phyloP scores from a whole-genome alignment of 2,113 vertebrate species.

The Neomonachus schauinslandi region DNA sequence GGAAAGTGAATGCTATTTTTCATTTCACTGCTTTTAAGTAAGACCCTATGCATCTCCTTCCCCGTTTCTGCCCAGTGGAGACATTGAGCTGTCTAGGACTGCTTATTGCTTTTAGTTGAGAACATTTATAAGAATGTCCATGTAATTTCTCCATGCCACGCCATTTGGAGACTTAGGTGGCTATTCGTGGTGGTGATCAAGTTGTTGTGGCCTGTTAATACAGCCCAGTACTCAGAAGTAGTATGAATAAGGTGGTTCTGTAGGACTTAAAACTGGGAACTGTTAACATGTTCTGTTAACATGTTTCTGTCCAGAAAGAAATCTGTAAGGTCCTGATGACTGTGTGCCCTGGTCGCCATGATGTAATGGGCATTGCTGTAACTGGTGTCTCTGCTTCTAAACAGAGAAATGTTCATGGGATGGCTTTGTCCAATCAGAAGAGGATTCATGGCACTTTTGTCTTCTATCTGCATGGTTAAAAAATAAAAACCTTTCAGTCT shows the following conservation, averaged over 20 bases:
- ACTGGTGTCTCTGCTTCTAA: not conserved
- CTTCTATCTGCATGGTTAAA: not conserved
- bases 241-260: conserved; percentile 15
- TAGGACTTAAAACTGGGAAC: not conserved
- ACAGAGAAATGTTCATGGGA: not conserved
- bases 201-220: not conserved
- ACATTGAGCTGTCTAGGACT: not conserved
- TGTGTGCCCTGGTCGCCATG: not conserved
- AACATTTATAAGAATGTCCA: not conserved
- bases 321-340: not conserved
- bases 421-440: conserved; percentile 17
- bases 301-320: not conserved
- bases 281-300: not conserved
- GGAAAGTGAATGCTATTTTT: not conserved
- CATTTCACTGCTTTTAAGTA: not conserved
- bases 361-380: not conserved
- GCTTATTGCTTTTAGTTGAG: not conserved
- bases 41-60: not conserved
- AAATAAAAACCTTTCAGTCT: conserved; percentile 45
- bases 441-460: not conserved
- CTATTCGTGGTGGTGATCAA: not conserved
- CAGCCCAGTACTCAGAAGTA: not conserved
- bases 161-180: not conserved
- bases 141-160: not conserved
- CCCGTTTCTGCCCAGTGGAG: not conserved